phyloP scores from a whole-genome alignment of 2,113 vertebrate genomes.

The Cochlearius cochlearius region DNA sequence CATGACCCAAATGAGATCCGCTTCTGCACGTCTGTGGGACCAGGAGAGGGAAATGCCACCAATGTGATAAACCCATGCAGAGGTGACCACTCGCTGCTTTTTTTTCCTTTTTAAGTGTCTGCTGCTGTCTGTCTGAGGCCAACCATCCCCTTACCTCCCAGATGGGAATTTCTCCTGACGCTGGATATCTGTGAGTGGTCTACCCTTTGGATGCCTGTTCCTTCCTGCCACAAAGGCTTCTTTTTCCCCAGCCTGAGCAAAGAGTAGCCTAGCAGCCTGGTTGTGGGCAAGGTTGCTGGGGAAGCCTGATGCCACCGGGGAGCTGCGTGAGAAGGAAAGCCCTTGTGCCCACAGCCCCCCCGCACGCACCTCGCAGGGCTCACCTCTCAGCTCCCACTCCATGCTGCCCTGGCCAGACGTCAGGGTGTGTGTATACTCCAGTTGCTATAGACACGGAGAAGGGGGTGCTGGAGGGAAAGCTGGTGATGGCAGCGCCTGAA shows the following conservation, averaged over 20 bases:
- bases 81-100: not conserved
- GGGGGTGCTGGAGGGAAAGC: not conserved
- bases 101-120: not conserved
- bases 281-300: too few species aligned
- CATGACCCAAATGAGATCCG: slow-evolving; percentile 72
- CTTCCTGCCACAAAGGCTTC: not conserved
- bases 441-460: not conserved
- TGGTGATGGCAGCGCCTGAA: accelerated
- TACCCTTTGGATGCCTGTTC: not conserved
- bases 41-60: not conserved
- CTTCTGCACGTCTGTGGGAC: not conserved
- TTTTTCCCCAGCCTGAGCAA: not conserved
- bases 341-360: accelerated
- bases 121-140: not conserved
- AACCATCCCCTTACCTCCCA: not conserved
- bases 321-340: not conserved
- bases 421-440: accelerated
- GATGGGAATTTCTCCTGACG: not conserved
- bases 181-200: not conserved
- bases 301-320: accelerated
- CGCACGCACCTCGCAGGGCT: accelerated
- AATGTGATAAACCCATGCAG: accelerated
- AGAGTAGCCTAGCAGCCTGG: accelerated
- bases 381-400: not conserved
- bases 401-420: not conserved